Percentiles rank a stretch among this genome's conserved stretches.
Evolutionary conservation across 2,113 vertebrate genomes (phyloP).

Genomic region (Pica pica): DNA sequence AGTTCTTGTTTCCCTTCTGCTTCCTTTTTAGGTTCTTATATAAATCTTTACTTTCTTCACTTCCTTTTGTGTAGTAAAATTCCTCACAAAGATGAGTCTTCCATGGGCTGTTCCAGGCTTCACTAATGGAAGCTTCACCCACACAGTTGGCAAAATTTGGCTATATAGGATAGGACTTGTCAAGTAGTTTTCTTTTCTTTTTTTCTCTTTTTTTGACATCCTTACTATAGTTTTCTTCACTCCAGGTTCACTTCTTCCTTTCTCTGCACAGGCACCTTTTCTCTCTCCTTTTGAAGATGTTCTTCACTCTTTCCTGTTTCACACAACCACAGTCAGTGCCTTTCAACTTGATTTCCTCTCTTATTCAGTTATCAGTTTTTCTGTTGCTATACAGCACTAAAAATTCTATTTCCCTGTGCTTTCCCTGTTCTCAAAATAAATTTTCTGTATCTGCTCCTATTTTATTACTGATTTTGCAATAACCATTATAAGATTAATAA

Average conservation of each 20-base stretch:
- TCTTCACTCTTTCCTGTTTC: background rate
- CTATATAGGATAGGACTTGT: background rate
- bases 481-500: background rate
- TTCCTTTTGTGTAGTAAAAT: background rate
- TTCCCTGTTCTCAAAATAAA: background rate
- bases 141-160: background rate
- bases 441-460: background rate
- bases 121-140: background rate
- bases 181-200: background rate
- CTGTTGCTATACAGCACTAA: background rate
- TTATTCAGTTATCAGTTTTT: background rate
- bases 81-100: background rate
- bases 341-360: background rate
- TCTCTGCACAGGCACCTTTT: background rate
- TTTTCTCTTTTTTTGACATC: background rate
- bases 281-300: background rate
- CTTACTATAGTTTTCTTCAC: background rate
- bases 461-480: background rate
- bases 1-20: background rate
- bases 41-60: background rate
- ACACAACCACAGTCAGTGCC: background rate
- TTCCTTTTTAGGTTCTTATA: background rate
- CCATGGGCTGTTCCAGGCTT: background rate
- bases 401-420: background rate
- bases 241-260: background rate